Evolutionary conservation across 2,888 invertebrate species (phyloP).

Genomic region (Torymus aiolomorphi): DNA sequence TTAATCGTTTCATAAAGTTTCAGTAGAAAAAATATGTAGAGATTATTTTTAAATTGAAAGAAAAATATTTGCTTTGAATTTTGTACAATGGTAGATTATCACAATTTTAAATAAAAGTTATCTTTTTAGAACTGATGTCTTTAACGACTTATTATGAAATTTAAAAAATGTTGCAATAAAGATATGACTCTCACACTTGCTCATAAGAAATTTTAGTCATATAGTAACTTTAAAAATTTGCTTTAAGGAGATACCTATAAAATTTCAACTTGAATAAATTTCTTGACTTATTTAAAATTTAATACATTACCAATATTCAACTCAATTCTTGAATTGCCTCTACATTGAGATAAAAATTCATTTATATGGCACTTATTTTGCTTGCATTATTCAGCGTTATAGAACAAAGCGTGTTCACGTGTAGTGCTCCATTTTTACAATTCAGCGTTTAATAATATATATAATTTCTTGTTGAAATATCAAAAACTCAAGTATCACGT

Average conservation of each 20-base stretch:
- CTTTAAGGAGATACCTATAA: slow-evolving; percentile 1
- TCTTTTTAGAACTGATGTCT: too few species aligned
- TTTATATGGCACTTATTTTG: slow-evolving; percentile 53
- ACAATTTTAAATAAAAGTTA: neutral
- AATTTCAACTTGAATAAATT: slow-evolving; percentile 47
- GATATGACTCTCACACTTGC: slow-evolving; percentile 7
- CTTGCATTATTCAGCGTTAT: slow-evolving; percentile 35
- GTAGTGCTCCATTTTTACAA: slow-evolving; percentile 43
- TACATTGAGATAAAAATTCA: slow-evolving; percentile 40
- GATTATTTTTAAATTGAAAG: neutral
- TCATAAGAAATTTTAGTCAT: slow-evolving; percentile 21
- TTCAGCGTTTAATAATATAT: slow-evolving; percentile 34
- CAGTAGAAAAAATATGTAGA: too few species aligned
- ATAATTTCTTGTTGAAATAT: slow-evolving; percentile 37
- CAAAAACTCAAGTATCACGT: slow-evolving; percentile 54
- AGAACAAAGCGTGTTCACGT: slow-evolving; percentile 36
- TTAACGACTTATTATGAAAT: too few species aligned
- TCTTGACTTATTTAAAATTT: slow-evolving; percentile 43
- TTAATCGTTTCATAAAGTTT: too few species aligned
- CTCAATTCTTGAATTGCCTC: slow-evolving; percentile 24
- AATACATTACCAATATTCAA: slow-evolving; percentile 35
- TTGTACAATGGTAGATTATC: neutral
- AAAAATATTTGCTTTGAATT: slow-evolving; percentile 4
- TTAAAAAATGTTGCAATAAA: slow-evolving; percentile 7
- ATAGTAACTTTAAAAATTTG: slow-evolving; percentile 26